Conservation (phyloP, 2,888 invertebrate species). For the Eledona agricola region DNA sequence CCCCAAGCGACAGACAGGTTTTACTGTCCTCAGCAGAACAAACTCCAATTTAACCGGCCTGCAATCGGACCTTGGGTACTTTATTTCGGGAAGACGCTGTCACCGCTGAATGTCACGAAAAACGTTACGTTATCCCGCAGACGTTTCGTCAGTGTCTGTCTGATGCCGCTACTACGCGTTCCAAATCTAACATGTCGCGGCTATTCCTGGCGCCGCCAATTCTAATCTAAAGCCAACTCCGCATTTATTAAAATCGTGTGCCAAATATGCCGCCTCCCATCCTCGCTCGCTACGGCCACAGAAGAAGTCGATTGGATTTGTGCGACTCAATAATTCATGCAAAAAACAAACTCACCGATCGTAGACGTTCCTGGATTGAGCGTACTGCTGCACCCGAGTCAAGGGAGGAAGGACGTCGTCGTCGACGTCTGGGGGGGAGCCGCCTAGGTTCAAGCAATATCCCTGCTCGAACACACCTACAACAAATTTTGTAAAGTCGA, state of each 20-base stretch:
- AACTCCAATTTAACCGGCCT: background rate
- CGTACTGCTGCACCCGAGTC: conserved; percentile 56
- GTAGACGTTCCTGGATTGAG: conserved; percentile 52
- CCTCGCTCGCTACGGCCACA: too few relatives aligned
- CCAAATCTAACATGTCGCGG: conserved; percentile 21
- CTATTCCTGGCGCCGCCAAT: conserved; percentile 35
- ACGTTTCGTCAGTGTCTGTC: conserved; percentile 14
- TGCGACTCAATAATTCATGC: conserved; percentile 2
- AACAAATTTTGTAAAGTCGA: conserved; percentile 5
- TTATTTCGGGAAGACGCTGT: conserved; percentile 3
- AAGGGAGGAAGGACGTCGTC: conserved; percentile 55
- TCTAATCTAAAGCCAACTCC: conserved; percentile 33
- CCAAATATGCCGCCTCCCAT: conserved; percentile 25
- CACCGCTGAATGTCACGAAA: conserved; percentile 1
- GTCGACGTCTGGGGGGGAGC: conserved; percentile 42
- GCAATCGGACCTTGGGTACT: background rate
- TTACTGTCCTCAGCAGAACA: conserved; percentile 18
- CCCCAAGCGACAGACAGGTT: conserved; percentile 21
- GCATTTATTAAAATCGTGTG: conserved; percentile 20
- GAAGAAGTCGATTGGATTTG: too few relatives aligned
- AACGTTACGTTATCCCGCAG: conserved; percentile 3
- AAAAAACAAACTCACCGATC: conserved; percentile 54
- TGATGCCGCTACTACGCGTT: conserved; percentile 6
- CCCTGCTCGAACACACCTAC: conserved; percentile 58
- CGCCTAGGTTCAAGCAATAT: conserved; percentile 50